These are phyloP conservation scores for Morinoia aosen DNA, from an alignment of 2,888 invertebrate genomes.

Conservation along the genomic window DNA sequence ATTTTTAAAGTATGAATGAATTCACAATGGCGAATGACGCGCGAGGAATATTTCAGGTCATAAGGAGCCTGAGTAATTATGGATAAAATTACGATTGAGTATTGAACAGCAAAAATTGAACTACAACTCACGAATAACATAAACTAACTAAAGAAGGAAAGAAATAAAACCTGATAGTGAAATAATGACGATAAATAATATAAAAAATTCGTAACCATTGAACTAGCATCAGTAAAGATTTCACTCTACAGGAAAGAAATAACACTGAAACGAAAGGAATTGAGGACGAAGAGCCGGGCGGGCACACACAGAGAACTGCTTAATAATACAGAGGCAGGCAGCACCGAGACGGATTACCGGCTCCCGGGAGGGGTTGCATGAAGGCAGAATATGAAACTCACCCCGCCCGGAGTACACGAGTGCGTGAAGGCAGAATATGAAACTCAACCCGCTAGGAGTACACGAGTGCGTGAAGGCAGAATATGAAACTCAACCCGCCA, in stretches of 20 bases:
- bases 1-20: too few species aligned
- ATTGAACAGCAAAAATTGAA: too few species aligned
- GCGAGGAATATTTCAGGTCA: too few species aligned
- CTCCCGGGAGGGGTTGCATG: neutral
- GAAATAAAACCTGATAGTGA: neutral
- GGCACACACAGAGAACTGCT: neutral
- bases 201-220: neutral
- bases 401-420: neutral
- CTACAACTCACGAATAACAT: neutral
- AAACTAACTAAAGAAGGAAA: neutral
- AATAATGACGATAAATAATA: neutral
- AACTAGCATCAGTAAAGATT: neutral
- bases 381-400: neutral
- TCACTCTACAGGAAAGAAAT: neutral
- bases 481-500: too few species aligned
- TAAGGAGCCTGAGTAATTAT: neutral
- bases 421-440: too few species aligned
- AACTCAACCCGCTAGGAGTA: too few species aligned
- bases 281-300: neutral
- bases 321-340: neutral
- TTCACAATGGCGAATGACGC: too few species aligned
- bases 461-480: too few species aligned
- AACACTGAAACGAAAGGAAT: neutral
- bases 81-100: neutral
- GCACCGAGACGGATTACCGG: neutral